These are phyloP conservation scores for Polypterus senegalus DNA, from an alignment of 2,113 vertebrate genomes.

Conservation along the genomic window DNA sequence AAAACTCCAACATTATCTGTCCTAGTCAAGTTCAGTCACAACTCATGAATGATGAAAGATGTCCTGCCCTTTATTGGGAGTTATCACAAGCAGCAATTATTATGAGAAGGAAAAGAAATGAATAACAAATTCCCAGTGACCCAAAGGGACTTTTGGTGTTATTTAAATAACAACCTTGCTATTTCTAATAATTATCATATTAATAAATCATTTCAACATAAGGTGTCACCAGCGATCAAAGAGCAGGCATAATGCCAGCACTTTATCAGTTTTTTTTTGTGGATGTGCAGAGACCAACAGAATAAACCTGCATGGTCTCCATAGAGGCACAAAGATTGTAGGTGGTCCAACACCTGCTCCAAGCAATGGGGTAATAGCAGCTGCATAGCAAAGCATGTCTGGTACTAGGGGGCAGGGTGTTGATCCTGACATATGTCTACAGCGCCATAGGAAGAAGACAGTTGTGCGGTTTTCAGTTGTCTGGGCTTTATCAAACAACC, in stretches of 20 bases:
- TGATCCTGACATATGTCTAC: constrained; percentile 50
- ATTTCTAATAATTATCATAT: constrained; percentile 9
- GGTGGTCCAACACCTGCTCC: constrained; percentile 57
- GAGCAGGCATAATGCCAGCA: constrained; percentile 30
- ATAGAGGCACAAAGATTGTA: constrained; percentile 36
- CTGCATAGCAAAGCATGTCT: constrained; percentile 43
- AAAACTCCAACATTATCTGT: too few species aligned
- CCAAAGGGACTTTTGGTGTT: too few species aligned
- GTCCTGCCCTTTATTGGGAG: too few species aligned
- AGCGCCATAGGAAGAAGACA: constrained; percentile 28
- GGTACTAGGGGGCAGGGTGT: constrained; percentile 35
- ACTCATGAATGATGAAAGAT: too few species aligned
- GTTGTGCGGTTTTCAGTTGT: constrained; percentile 27
- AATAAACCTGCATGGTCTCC: constrained; percentile 27
- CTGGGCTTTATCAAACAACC: constrained; percentile 14
- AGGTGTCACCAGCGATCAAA: constrained; percentile 26
- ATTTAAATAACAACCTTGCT: too few species aligned
- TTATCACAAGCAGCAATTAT: too few species aligned
- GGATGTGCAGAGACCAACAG: constrained; percentile 26
- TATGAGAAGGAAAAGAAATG: too few species aligned
- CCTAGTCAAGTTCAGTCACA: too few species aligned
- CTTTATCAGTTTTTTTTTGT: constrained; percentile 30
- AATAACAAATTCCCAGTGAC: too few species aligned
- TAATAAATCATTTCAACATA: constrained; percentile 33
- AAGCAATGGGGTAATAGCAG: constrained; percentile 41